Evolutionary conservation across 53 echinoderm and acorn worm genomes (phyloP).

Genomic region (Temnopleurus reevesii): DNA sequence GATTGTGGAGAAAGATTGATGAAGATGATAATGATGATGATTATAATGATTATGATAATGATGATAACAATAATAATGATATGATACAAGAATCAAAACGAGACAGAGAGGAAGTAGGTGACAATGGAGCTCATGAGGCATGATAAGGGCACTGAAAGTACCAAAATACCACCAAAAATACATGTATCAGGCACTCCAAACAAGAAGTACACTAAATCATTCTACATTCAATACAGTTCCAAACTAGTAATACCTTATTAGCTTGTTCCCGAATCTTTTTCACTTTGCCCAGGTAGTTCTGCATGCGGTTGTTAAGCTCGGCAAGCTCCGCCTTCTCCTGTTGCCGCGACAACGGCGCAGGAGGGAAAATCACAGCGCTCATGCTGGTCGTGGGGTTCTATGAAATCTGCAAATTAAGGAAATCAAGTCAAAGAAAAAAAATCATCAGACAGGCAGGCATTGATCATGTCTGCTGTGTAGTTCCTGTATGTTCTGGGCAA

Average conservation of each 20-base stretch:
- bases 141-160: too few species aligned
- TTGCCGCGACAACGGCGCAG: constrained; percentile 84
- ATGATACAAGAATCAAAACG: too few species aligned
- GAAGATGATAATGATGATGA: too few species aligned
- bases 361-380: constrained; percentile 77
- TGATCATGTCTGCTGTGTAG: too few species aligned
- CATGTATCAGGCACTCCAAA: too few species aligned
- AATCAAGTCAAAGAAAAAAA: not conserved
- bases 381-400: constrained; percentile 41
- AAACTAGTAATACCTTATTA: constrained; percentile 88
- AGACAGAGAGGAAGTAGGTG: not conserved
- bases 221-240: too few species aligned
- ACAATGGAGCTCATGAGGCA: too few species aligned
- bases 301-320: constrained; percentile 84
- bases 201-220: too few species aligned
- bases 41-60: too few species aligned
- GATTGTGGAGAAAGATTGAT: not conserved
- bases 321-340: constrained; percentile 98
- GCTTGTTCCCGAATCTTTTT: constrained; percentile 92
- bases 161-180: too few species aligned
- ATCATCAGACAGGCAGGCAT: too few species aligned
- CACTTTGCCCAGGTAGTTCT: constrained; percentile 90
- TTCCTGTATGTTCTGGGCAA: too few species aligned
- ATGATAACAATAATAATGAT: not conserved
- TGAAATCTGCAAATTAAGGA: not conserved